These are phyloP conservation scores for Antennarius maculatus DNA, from an alignment of 2,797 vertebrate species.

Conservation along the genomic window DNA sequence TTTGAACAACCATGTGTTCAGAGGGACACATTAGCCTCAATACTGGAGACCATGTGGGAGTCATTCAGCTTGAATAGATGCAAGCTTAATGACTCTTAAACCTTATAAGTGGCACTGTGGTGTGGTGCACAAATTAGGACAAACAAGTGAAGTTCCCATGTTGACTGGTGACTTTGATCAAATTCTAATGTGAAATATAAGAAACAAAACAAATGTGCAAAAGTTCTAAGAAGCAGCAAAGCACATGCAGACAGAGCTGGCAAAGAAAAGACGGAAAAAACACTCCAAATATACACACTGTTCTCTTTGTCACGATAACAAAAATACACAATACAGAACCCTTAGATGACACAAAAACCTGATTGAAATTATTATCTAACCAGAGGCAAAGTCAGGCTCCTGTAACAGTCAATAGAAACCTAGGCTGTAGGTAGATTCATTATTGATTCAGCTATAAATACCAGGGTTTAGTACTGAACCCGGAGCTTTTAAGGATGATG, in stretches of 20 bases:
- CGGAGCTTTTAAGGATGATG: too few species aligned
- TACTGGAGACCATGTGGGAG: constrained; percentile 22
- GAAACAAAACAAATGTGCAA: neutral
- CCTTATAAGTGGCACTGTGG: constrained; percentile 1
- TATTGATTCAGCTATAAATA: too few species aligned
- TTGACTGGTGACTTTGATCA: constrained; percentile 12
- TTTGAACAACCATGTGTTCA: constrained; percentile 19
- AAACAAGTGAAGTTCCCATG: constrained; percentile 16
- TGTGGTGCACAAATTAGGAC: constrained; percentile 26
- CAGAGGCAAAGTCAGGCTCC: too few species aligned
- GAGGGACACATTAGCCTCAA: constrained; percentile 42
- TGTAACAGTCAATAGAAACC: too few species aligned
- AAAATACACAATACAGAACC: too few species aligned
- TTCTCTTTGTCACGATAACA: too few species aligned
- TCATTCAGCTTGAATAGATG: constrained; percentile 34
- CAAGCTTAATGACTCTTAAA: constrained; percentile 2
- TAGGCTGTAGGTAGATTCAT: too few species aligned
- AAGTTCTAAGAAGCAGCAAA: constrained; percentile 7
- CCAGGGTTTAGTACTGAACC: too few species aligned
- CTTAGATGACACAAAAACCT: too few species aligned
- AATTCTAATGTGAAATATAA: neutral
- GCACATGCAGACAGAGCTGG: constrained; percentile 12
- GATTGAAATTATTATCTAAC: too few species aligned
- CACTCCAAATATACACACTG: neutral
- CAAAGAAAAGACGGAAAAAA: constrained; percentile 4